These are phyloP conservation scores for Pseudeuparius sepicola DNA, from an alignment of 2,888 invertebrate genomes.

Conservation along the genomic window DNA sequence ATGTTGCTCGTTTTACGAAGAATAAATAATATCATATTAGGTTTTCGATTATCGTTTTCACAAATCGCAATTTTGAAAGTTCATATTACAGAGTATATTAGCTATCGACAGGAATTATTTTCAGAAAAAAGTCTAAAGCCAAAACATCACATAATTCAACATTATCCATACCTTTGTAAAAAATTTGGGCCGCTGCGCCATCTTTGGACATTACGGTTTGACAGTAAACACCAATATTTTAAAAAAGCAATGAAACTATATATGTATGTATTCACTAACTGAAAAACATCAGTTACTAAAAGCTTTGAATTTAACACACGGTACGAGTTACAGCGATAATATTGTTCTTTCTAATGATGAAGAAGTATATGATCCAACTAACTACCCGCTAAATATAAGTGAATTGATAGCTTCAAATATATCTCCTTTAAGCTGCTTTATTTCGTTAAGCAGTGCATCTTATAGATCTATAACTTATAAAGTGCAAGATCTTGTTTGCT, in stretches of 20 bases:
- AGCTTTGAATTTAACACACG: conserved; percentile 4
- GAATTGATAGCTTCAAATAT: too few species aligned
- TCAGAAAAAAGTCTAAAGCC: conserved; percentile 19
- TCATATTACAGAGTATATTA: conserved; percentile 11
- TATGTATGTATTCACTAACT: conserved; percentile 11
- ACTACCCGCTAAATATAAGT: too few species aligned
- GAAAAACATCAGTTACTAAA: conserved; percentile 14
- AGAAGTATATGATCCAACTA: too few species aligned
- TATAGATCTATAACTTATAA: too few species aligned
- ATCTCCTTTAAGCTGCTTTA: too few species aligned
- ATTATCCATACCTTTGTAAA: conserved; percentile 20
- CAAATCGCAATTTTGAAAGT: conserved; percentile 13
- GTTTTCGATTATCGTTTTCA: conserved; percentile 10
- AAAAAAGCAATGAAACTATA: conserved; percentile 15
- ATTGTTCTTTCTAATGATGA: too few species aligned
- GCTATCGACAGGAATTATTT: conserved; percentile 12
- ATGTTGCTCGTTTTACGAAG: conserved; percentile 13
- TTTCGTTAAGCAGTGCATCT: too few species aligned
- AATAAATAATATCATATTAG: conserved; percentile 12
- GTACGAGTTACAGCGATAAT: too few species aligned
- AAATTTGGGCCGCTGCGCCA: conserved; percentile 18
- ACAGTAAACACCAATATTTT: conserved; percentile 18
- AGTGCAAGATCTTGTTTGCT: too few species aligned
- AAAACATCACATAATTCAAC: conserved; percentile 23
- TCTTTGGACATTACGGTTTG: conserved; percentile 20